Conservation (phyloP, 2,797 vertebrate species). For the Gadopsis bispinosus region DNA sequence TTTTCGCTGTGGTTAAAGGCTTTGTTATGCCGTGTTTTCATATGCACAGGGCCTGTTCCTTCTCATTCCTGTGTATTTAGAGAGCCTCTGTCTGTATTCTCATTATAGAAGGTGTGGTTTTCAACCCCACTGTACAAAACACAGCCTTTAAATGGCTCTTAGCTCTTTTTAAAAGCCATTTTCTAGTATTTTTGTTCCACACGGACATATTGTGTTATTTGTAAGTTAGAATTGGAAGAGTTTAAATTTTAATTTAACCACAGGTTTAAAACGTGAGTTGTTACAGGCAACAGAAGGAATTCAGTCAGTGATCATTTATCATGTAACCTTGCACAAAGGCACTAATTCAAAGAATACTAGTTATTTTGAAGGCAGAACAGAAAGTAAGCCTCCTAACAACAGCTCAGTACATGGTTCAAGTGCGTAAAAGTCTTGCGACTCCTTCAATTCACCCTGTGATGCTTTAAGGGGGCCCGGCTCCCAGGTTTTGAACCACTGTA, state of each 20-base stretch:
- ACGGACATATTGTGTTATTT: not conserved
- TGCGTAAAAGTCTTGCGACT: not conserved
- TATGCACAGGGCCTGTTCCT: constrained; percentile 46
- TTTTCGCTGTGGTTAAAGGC: constrained; percentile 43
- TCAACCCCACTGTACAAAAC: constrained; percentile 6
- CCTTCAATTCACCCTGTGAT: not conserved
- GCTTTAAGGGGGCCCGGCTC: not conserved
- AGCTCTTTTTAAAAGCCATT: not conserved
- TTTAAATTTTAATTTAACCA: not conserved
- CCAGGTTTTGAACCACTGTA: not conserved
- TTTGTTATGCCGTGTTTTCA: constrained; percentile 61
- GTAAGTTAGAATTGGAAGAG: not conserved
- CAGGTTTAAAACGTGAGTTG: not conserved
- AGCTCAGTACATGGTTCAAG: not conserved
- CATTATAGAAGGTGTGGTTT: constrained; percentile 39
- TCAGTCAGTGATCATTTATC: not conserved
- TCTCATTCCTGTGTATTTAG: constrained; percentile 57
- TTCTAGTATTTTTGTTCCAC: not conserved
- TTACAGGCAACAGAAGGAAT: not conserved
- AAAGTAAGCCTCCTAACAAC: not conserved
- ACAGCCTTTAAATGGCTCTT: not conserved
- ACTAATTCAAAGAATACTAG: not conserved
- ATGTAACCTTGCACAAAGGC: not conserved
- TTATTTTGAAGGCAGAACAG: not conserved
- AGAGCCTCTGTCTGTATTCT: constrained; percentile 35